A percentile compares a stretch with the other conserved stretches of the same genome.
Conservation (phyloP, 2,113 vertebrate species). For the Hippocampus guttulatus region DNA sequence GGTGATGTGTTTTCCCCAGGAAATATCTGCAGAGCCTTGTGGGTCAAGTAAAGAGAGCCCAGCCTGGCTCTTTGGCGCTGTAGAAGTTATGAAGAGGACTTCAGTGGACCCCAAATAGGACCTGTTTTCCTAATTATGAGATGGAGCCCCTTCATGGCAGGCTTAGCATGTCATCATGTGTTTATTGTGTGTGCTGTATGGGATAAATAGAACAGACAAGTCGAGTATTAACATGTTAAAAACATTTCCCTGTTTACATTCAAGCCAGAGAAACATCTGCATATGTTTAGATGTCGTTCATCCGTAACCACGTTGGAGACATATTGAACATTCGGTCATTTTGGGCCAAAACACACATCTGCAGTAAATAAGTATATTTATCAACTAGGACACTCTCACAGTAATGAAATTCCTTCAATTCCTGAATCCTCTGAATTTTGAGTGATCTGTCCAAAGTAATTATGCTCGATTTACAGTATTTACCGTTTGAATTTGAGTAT, state of each 20-base stretch:
- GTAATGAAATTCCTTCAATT: neutral
- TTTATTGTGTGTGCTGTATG: constrained; percentile 10
- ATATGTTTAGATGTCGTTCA: constrained; percentile 5
- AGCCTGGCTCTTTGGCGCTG: constrained; percentile 27
- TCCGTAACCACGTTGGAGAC: constrained; percentile 5
- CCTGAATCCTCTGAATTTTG: neutral
- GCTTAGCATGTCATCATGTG: constrained; percentile 22
- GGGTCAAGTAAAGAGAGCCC: constrained; percentile 54
- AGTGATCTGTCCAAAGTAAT: neutral
- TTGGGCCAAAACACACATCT: constrained; percentile 8
- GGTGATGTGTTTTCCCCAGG: constrained; percentile 74
- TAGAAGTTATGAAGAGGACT: constrained; percentile 12
- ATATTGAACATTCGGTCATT: neutral
- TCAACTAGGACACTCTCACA: neutral
- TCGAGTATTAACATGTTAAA: constrained; percentile 6
- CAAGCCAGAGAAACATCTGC: constrained; percentile 4
- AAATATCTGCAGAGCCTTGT: constrained; percentile 72
- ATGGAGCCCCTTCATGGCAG: constrained; percentile 14
- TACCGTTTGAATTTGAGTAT: constrained; percentile 7
- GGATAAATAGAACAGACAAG: constrained; percentile 16
- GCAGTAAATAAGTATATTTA: constrained; percentile 16
- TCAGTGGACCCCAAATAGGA: constrained; percentile 43
- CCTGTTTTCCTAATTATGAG: constrained; percentile 42
- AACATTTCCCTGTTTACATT: constrained; percentile 24
- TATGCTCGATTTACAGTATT: neutral